Evolutionary conservation across 2,888 invertebrate genomes (phyloP).

Genomic region (Notodonta ziczac): DNA sequence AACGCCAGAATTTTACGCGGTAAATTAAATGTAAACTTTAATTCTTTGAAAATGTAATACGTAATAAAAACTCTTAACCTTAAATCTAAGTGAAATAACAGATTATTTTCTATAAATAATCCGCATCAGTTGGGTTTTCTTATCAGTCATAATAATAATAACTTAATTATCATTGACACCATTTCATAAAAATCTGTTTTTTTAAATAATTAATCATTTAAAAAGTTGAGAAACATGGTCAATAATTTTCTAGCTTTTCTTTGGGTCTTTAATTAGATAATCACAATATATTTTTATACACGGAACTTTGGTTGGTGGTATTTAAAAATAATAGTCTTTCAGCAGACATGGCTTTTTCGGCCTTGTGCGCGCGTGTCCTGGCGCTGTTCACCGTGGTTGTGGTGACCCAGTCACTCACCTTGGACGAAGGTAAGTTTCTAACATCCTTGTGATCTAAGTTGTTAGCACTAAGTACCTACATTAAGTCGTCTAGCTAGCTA

Average conservation of each 20-base stretch:
- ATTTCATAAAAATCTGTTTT: neutral
- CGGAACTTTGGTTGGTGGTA: neutral
- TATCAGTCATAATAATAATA: constrained; percentile 1
- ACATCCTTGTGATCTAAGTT: too few species aligned
- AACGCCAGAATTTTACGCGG: constrained; percentile 34
- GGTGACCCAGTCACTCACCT: constrained; percentile 66
- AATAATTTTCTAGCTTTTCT: too few species aligned
- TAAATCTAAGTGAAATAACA: neutral
- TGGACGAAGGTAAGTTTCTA: constrained; percentile 77
- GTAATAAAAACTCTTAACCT: neutral
- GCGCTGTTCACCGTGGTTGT: constrained; percentile 57
- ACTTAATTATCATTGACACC: neutral
- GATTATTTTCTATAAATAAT: neutral
- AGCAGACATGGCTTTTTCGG: constrained; percentile 62
- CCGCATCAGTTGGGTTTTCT: neutral
- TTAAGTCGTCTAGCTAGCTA: too few species aligned
- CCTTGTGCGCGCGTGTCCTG: constrained; percentile 59
- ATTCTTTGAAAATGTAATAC: neutral
- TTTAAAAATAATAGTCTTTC: constrained; percentile 31
- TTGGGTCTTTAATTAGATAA: too few species aligned
- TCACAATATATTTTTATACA: too few species aligned
- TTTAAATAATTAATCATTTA: too few species aligned
- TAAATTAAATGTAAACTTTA: constrained; percentile 35
- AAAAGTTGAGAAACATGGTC: too few species aligned
- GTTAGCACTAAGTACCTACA: too few species aligned